A percentile compares a stretch with the other conserved stretches of the same genome.
Conservation (phyloP, 2,113 vertebrate genomes). For the Serilophus lunatus region DNA sequence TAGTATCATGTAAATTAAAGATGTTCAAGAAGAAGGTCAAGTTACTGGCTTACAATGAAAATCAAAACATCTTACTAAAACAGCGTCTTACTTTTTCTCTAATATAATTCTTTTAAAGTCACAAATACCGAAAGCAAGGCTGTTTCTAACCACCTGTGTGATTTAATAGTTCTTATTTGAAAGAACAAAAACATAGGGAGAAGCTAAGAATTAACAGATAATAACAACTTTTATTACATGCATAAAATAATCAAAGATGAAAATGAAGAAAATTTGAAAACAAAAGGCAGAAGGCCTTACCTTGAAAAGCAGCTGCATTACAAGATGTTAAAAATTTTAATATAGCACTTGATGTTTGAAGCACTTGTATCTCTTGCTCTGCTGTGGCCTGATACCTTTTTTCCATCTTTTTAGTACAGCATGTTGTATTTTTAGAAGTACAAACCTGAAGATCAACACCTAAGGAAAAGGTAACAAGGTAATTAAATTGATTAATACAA, state of each 20-base stretch:
- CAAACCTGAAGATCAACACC: conserved; percentile 88
- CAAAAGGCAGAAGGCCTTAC: conserved; percentile 65
- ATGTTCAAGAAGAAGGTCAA: not conserved
- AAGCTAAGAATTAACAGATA: not conserved
- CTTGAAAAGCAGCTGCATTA: conserved; percentile 88
- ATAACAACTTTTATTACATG: not conserved
- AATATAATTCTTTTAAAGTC: not conserved
- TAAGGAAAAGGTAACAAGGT: conserved; percentile 42
- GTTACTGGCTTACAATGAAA: not conserved
- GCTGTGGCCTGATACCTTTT: conserved; percentile 82
- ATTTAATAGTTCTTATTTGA: not conserved
- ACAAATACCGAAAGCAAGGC: not conserved
- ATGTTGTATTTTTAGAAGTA: conserved; percentile 75
- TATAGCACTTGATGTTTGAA: conserved; percentile 80
- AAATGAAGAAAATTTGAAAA: not conserved
- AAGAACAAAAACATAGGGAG: not conserved
- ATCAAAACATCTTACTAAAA: not conserved
- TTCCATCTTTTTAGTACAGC: conserved; percentile 89
- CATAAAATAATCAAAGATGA: not conserved
- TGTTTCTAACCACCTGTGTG: not conserved
- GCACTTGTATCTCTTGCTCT: conserved; percentile 79
- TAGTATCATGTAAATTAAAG: not conserved
- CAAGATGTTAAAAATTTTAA: conserved; percentile 82
- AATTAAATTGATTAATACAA: not conserved
- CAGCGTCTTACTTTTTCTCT: not conserved